phyloP scores from a whole-genome alignment of 2,797 vertebrate species.

The Pristis pectinata region DNA sequence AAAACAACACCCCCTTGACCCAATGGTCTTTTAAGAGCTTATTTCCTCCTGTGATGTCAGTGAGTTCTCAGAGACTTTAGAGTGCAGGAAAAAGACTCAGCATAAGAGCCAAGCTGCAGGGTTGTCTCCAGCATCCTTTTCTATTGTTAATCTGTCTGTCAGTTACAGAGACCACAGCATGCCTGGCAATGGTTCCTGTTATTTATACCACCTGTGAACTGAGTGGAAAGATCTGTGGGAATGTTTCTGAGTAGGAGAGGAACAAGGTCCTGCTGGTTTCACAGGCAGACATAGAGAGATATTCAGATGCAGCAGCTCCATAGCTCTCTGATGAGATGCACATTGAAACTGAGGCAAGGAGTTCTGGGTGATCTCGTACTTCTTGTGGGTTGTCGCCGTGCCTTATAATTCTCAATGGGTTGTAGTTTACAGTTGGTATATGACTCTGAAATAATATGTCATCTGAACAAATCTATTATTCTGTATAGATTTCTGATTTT shows the following conservation, averaged over 20 bases:
- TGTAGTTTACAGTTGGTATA: background rate
- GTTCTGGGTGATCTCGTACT: background rate
- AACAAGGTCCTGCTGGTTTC: background rate
- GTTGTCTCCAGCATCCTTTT: background rate
- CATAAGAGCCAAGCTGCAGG: background rate
- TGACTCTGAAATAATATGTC: background rate
- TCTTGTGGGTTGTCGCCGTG: no score
- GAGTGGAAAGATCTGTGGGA: no score
- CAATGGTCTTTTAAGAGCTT: slow-evolving; percentile 48
- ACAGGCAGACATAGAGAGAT: background rate
- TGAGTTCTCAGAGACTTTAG: slow-evolving; percentile 56
- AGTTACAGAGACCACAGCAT: background rate
- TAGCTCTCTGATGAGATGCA: background rate
- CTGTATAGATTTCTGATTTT: background rate
- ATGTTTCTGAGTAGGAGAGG: background rate
- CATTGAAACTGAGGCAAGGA: background rate
- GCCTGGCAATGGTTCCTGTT: background rate
- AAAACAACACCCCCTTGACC: slow-evolving; percentile 50
- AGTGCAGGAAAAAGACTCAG: background rate
- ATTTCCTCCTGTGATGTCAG: slow-evolving; percentile 56
- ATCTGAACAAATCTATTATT: background rate
- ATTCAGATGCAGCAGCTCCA: background rate
- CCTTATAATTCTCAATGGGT: background rate
- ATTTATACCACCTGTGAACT: background rate
- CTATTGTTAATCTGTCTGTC: background rate